These are phyloP conservation scores for Apis florea DNA, from an alignment of 1,140 invertebrate genomes.

Conservation along the genomic window DNA sequence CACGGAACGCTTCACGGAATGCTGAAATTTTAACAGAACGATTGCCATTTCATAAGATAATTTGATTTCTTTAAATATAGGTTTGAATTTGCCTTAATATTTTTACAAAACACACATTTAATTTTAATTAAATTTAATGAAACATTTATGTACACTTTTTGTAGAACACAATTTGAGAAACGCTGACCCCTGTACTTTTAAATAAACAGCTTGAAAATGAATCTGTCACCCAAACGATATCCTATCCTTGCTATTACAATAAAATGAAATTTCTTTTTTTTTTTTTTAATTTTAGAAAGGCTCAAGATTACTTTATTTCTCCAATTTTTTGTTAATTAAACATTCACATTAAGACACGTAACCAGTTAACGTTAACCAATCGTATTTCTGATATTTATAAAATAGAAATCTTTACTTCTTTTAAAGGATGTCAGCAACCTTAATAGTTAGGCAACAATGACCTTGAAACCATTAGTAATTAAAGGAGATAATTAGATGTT, in stretches of 20 bases:
- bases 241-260: neutral
- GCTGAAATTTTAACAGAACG: no score
- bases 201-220: neutral
- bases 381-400: neutral
- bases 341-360: neutral
- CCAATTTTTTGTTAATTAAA: neutral
- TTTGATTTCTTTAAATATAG: no score
- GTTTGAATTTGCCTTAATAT: no score
- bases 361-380: neutral
- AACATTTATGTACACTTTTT: no score
- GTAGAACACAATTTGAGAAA: no score
- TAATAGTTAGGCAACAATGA: neutral
- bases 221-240: neutral
- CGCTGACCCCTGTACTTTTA: no score
- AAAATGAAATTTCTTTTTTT: neutral
- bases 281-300: neutral
- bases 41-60: no score
- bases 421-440: neutral
- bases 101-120: no score
- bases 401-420: neutral
- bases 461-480: neutral
- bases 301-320: neutral
- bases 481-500: no score
- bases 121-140: no score
- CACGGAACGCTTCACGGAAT: no score